A percentile compares a stretch with the other conserved stretches of the same genome.
Conservation (phyloP, 23 tunicate genomes). For the Halocynthia aurantium region DNA sequence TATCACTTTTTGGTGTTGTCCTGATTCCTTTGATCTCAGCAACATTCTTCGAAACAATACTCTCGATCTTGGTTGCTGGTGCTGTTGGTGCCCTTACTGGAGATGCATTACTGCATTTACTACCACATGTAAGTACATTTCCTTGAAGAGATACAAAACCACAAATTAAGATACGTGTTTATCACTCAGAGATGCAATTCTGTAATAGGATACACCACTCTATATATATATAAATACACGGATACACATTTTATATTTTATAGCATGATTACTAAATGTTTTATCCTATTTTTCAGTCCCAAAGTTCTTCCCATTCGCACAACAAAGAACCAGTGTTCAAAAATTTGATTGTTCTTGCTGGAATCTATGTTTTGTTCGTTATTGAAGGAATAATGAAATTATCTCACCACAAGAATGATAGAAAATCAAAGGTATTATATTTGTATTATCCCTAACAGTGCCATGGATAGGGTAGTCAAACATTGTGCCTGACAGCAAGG, state of each 20-base stretch:
- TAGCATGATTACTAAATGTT: too few species aligned
- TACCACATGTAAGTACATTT: constrained; percentile 77
- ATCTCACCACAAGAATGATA: constrained; percentile 29
- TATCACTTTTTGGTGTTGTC: constrained; percentile 59
- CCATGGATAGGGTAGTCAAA: too few species aligned
- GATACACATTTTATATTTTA: too few species aligned
- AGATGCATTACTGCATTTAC: constrained; percentile 80
- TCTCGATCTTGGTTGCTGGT: constrained; percentile 68
- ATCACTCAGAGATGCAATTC: too few species aligned
- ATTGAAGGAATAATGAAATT: constrained; percentile 74
- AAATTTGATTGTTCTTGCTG: constrained; percentile 55
- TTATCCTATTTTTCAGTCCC: constrained; percentile 8
- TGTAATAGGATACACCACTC: too few species aligned
- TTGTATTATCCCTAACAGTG: neutral
- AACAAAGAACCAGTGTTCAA: constrained; percentile 24
- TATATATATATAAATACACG: too few species aligned
- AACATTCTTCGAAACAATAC: constrained; percentile 30
- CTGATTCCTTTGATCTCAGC: constrained; percentile 66
- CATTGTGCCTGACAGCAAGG: too few species aligned
- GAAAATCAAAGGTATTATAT: neutral
- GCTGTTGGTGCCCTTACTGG: constrained; percentile 89
- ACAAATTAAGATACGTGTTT: neutral
- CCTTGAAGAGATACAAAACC: neutral
- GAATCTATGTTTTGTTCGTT: constrained; percentile 70
- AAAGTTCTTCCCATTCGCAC: constrained; percentile 15